Evolutionary conservation across 92 coral and sea anemone genomes (phyloP).

Genomic region (Paragorgia papillata): DNA sequence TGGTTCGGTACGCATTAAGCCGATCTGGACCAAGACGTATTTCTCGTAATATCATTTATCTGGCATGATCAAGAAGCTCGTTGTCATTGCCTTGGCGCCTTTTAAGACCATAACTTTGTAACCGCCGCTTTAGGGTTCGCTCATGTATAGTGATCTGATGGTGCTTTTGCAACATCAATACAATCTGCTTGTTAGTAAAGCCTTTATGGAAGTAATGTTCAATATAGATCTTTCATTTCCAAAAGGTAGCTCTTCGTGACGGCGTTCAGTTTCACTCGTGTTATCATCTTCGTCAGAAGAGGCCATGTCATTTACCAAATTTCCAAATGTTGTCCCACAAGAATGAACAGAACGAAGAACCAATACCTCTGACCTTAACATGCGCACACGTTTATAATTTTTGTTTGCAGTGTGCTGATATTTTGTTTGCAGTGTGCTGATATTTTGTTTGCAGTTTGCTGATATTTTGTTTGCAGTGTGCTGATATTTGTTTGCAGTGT

Average conservation of each 20-base stretch:
- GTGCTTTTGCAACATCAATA: constrained; percentile 65
- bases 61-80: constrained; percentile 31
- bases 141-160: constrained; percentile 51
- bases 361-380: no score
- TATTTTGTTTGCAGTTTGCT: no score
- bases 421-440: no score
- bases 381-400: no score
- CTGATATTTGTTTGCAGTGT: constrained; percentile 3
- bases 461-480: constrained; percentile 8
- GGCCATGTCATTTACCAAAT: no score
- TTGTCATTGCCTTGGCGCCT: constrained; percentile 26
- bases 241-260: constrained; percentile 8
- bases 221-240: constrained; percentile 62
- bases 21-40: constrained; percentile 28
- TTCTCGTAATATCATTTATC: constrained; percentile 30
- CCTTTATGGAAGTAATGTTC: constrained; percentile 69
- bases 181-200: constrained; percentile 52
- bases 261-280: neutral
- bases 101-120: constrained; percentile 58
- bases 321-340: no score
- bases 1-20: constrained; percentile 26
- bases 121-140: constrained; percentile 64
- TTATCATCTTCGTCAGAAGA: no score
- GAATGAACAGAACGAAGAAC: no score
- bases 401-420: no score